phyloP scores from a whole-genome alignment of 2,888 invertebrate species.

The Dynastes tityus region DNA sequence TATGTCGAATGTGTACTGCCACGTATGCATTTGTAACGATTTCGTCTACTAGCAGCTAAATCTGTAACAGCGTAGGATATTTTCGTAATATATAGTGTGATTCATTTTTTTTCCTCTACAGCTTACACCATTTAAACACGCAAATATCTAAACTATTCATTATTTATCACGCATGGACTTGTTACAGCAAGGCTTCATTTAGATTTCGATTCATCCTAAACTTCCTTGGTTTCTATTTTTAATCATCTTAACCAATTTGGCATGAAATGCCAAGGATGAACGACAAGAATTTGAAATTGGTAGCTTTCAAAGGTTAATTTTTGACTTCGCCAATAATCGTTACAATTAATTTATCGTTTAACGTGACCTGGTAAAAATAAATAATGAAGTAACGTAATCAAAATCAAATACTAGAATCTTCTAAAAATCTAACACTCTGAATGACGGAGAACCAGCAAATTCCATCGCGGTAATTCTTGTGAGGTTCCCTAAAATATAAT shows the following conservation, averaged over 20 bases:
- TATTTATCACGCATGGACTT: neutral
- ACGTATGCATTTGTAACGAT: neutral
- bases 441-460: neutral
- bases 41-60: neutral
- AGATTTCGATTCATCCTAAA: constrained; percentile 12
- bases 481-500: neutral
- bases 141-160: neutral
- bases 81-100: constrained; percentile 33
- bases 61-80: constrained; percentile 11
- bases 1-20: constrained; percentile 1
- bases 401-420: neutral
- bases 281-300: neutral
- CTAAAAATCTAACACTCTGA: neutral
- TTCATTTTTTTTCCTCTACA: constrained; percentile 16
- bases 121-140: neutral
- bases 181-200: neutral
- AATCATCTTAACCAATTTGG: neutral
- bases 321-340: too few species aligned
- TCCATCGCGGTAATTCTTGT: neutral
- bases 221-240: constrained; percentile 6
- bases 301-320: neutral
- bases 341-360: too few species aligned
- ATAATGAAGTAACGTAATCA: neutral
- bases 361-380: neutral
- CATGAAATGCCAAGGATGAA: constrained; percentile 26